Conservation (phyloP, 2,888 invertebrate genomes). For the Pedicia rivosa region DNA sequence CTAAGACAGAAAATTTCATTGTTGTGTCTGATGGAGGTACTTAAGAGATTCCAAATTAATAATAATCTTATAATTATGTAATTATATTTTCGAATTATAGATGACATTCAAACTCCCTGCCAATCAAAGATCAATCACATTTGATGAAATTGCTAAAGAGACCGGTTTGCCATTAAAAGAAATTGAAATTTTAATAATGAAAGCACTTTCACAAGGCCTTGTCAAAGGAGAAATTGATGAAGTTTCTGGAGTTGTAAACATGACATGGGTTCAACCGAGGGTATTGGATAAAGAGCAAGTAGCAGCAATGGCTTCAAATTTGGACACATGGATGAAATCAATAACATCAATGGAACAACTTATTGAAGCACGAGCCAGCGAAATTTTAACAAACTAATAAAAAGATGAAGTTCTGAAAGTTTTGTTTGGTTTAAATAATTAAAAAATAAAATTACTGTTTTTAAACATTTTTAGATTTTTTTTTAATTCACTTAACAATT, state of each 20-base stretch:
- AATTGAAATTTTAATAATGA: slow-evolving; percentile 94
- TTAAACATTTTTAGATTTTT: no score
- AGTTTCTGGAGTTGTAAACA: slow-evolving; percentile 49
- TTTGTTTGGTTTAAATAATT: no score
- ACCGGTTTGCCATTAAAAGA: slow-evolving; percentile 70
- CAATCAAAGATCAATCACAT: slow-evolving; percentile 70
- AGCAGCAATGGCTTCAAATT: slow-evolving; percentile 26
- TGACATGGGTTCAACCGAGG: slow-evolving; percentile 67
- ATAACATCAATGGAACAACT: slow-evolving; percentile 31
- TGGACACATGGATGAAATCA: slow-evolving; percentile 30
- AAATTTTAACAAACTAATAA: slow-evolving; percentile 29
- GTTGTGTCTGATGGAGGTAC: slow-evolving; percentile 94
- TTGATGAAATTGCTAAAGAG: slow-evolving; percentile 76
- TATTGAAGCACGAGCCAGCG: slow-evolving; percentile 30
- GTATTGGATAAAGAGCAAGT: slow-evolving; percentile 42
- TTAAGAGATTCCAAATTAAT: no score
- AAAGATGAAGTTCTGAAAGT: neutral
- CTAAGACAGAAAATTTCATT: slow-evolving; percentile 87
- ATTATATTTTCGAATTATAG: no score
- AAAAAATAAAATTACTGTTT: no score
- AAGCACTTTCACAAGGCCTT: slow-evolving; percentile 85
- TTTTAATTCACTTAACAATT: no score
- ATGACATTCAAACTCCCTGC: slow-evolving; percentile 94
- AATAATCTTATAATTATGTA: slow-evolving; percentile 3
- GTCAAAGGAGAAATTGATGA: slow-evolving; percentile 93